Conservation (phyloP, 2,113 vertebrate species). For the Cololabis saira region DNA sequence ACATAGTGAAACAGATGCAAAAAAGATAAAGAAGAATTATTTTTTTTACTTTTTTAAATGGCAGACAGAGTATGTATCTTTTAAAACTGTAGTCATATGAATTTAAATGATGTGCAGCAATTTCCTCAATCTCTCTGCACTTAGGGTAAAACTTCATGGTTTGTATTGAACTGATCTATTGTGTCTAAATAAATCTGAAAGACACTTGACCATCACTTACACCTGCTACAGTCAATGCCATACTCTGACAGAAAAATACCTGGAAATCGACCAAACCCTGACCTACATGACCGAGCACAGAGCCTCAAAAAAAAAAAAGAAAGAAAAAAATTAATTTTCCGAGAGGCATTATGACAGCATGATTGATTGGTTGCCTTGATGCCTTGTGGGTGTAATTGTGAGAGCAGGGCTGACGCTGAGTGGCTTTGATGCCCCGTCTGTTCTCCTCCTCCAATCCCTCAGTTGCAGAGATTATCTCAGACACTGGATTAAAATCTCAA, state of each 20-base stretch:
- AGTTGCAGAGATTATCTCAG: constrained; percentile 79
- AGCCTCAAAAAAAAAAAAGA: constrained; percentile 50
- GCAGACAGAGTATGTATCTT: background rate
- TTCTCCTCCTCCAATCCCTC: constrained; percentile 70
- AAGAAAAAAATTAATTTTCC: constrained; percentile 70
- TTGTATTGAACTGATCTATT: constrained; percentile 4
- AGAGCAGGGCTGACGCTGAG: constrained; percentile 63
- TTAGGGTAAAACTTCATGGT: constrained; percentile 13
- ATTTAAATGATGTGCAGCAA: background rate
- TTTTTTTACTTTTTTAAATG: background rate
- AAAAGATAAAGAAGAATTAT: background rate
- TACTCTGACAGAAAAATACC: constrained; percentile 53
- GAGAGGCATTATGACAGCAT: constrained; percentile 68
- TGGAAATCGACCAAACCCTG: constrained; percentile 54
- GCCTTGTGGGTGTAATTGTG: constrained; percentile 67
- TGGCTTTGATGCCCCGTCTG: constrained; percentile 63
- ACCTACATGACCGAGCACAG: constrained; percentile 67
- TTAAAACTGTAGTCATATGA: background rate
- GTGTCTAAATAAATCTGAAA: constrained; percentile 10
- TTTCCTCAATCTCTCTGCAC: background rate
- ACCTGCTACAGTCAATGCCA: constrained; percentile 13
- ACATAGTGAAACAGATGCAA: constrained; percentile 8
- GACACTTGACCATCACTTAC: constrained; percentile 22
- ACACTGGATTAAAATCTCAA: constrained; percentile 81
- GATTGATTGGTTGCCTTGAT: constrained; percentile 64